Evolutionary conservation across 2,888 invertebrate genomes (phyloP).

Genomic region (Drosophila sordidula): DNA sequence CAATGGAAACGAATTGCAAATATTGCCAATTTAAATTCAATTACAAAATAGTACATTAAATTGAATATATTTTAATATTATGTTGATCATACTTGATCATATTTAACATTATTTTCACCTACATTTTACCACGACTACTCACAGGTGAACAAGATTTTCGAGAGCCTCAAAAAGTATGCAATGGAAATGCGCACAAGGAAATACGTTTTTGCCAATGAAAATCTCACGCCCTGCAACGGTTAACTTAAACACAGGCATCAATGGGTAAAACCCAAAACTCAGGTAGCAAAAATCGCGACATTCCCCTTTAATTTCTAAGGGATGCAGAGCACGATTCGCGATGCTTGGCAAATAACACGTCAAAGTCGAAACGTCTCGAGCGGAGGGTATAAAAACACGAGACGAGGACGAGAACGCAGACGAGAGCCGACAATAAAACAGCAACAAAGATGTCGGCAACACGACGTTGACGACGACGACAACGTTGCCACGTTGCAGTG

Average conservation of each 20-base stretch:
- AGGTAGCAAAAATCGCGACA: slow-evolving; percentile 3
- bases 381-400: slow-evolving; percentile 31
- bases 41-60: not conserved
- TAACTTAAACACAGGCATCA: not conserved
- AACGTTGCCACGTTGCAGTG: slow-evolving; percentile 72
- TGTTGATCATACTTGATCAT: no score
- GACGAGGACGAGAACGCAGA: slow-evolving; percentile 43
- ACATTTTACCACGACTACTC: no score
- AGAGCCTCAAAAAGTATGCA: slow-evolving; percentile 40
- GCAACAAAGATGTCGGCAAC: slow-evolving; percentile 45
- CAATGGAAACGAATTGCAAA: no score
- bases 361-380: slow-evolving; percentile 17
- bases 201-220: not conserved
- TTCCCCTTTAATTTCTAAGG: slow-evolving; percentile 8
- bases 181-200: slow-evolving; percentile 2
- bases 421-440: slow-evolving; percentile 28
- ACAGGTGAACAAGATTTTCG: not conserved
- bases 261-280: not conserved
- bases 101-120: no score
- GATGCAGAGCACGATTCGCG: not conserved
- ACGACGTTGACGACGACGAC: slow-evolving; percentile 42
- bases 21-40: no score
- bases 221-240: not conserved
- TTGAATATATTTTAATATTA: no score
- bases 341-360: not conserved